Evolutionary conservation across 2,797 vertebrate genomes (phyloP).

Genomic region (Linurgus olivaceus): DNA sequence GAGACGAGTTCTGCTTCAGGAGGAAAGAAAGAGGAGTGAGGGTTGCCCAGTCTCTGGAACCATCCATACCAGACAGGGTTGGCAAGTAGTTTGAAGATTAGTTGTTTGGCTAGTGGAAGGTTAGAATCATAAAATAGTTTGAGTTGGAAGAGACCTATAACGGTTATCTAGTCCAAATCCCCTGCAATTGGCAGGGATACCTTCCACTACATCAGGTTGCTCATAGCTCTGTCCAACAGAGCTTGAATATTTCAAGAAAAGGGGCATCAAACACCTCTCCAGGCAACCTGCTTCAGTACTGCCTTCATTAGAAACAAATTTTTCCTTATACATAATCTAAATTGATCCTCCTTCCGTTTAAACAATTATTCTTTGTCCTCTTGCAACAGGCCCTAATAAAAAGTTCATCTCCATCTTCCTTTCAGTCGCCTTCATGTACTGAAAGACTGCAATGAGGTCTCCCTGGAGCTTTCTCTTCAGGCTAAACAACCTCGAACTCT

Average conservation of each 20-base stretch:
- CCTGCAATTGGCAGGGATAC: neutral
- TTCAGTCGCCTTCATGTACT: too few relatives aligned
- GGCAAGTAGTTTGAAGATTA: neutral
- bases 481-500: neutral
- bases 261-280: neutral
- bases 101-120: neutral
- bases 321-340: neutral
- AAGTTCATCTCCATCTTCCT: neutral
- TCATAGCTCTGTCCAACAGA: neutral
- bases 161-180: neutral
- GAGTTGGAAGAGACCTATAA: neutral
- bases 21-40: neutral
- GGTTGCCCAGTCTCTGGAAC: neutral
- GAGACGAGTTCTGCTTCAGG: neutral
- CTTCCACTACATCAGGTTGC: neutral
- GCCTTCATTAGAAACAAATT: neutral
- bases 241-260: neutral
- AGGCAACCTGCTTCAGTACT: neutral
- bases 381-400: neutral
- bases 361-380: neutral
- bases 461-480: neutral
- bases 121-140: neutral
- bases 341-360: neutral
- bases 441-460: neutral
- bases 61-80: accelerated